Evolutionary conservation across 2,888 invertebrate species (phyloP), one percentile per base, ranked within the genome.

Genomic region (Plagiodera versicolora): DNA sequence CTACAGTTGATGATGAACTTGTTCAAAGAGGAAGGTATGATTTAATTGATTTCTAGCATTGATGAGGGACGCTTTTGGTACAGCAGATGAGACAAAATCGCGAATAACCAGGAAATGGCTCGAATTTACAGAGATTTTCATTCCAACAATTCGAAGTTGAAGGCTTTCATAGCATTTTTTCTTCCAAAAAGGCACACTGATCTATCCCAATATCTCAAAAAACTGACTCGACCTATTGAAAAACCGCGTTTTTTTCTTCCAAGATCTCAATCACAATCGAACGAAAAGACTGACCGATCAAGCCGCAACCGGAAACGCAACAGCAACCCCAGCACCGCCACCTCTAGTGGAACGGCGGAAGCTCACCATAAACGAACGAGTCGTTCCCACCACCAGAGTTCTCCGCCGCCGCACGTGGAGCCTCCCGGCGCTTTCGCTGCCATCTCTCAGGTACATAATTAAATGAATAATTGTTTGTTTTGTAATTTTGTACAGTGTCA

Each of bases 11-110:
- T 61, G 81, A 82, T 46, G 80, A 81, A 49, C 81, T 83, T n/a
- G 80, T 80, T 1, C 84, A 86, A 69, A 79, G 86, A 71, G 83
- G 84, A 65, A 83, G 86, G 86, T 86, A 76, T 79, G 77, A 28
- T 24, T 6, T 24, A 28, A n/a, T n/a, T 11, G 49, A 16, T 44
- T 44, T 59, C 53, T 16, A n/a, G n/a, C n/a, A n/a, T n/a, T n/a
- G n/a, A n/a, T n/a, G n/a, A n/a, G n/a, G n/a, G n/a, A n/a, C n/a
- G n/a, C n/a, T n/a, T n/a, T n/a, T n/a, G n/a, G n/a, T n/a, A n/a
- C n/a, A n/a, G n/a, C n/a, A n/a, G n/a, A n/a, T n/a, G n/a, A n/a
- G n/a, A n/a, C n/a, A n/a, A n/a, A n/a, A n/a, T n/a, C n/a, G n/a
- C n/a, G n/a, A n/a, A n/a, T n/a, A n/a, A n/a, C n/a, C n/a, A n/a